Conservation (phyloP, 2,113 vertebrate genomes). For the Nesoenas mayeri region DNA sequence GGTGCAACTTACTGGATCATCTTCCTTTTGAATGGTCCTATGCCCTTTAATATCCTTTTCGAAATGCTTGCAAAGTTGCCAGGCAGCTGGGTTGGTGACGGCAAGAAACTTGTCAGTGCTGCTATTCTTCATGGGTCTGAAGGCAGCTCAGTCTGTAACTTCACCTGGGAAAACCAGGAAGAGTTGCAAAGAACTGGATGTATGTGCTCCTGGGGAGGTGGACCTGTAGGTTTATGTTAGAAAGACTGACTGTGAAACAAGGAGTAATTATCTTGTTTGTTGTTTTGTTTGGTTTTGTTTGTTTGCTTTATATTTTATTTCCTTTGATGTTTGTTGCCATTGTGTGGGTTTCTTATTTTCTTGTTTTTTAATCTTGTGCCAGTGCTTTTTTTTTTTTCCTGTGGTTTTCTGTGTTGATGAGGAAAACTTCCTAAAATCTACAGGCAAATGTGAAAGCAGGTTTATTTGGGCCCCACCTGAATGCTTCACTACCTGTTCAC, state of each 20-base stretch:
- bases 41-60: not conserved
- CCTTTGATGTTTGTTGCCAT: too few species aligned
- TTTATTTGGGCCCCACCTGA: not conserved
- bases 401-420: not conserved
- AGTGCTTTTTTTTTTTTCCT: not conserved
- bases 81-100: not conserved
- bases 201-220: not conserved
- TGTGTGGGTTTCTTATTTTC: not conserved
- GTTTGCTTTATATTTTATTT: too few species aligned
- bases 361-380: not conserved
- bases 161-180: not conserved
- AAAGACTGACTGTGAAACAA: not conserved
- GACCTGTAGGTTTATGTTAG: not conserved
- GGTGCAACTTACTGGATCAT: not conserved
- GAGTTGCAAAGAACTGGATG: not conserved
- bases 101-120: not conserved
- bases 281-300: not conserved
- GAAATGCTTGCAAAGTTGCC: not conserved
- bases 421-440: not conserved
- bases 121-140: not conserved
- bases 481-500: not conserved
- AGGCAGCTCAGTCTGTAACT: not conserved
- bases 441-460: not conserved
- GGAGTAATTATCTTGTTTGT: not conserved
- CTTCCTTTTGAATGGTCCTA: not conserved